Base-by-base conservation (phyloP, 2,113 vertebrate species). In the Mola mola region DNA sequence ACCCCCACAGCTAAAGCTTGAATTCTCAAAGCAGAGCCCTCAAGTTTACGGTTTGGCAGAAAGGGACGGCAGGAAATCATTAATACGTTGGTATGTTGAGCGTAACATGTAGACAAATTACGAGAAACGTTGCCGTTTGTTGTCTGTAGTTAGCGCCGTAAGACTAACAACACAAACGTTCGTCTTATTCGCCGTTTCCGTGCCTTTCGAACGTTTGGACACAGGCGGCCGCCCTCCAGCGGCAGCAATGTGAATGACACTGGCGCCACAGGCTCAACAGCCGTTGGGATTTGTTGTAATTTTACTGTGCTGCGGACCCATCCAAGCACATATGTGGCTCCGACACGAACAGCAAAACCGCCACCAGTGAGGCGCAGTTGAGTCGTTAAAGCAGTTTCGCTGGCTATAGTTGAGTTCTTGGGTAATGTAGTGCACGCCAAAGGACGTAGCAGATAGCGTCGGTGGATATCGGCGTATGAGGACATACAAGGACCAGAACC, bases 401-500 rank as follows among this genome's bases (percentile, higher is more conserved):
- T 2, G 5, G 9, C 1, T 25, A 0, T 8, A 10, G 0, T 1
- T 5, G 5, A 29, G 1, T 16, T 8, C 7, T 15, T 50, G 87
- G 82, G 72, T 52, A 86, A 66, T 85, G 87, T 76, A 79, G 82
- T 88, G 48, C 16, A 8, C 8, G 2, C 1, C 15, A 4, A n/a
- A 8, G 17, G 6, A 8, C 13, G 6, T 22, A 0, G 5, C 0
- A 0, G 1, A 1, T 12, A 1, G 11, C 6, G 7, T 5, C 10
- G 0, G 3, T 1, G 1, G 4, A 5, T 0, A 0, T 0, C 0
- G 10, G 1, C 0, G 2, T 0, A 0, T 9, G 0, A 17, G 15
- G 26, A 59, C 87, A 43, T 78, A 83, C 81, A 85, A 47, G 63
- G 13, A 4, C 87, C 86, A 86, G 1, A 63, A 71, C 26, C 2